phyloP scores from a whole-genome alignment of 1,140 invertebrate genomes.

The Dermatophagoides farinae region DNA sequence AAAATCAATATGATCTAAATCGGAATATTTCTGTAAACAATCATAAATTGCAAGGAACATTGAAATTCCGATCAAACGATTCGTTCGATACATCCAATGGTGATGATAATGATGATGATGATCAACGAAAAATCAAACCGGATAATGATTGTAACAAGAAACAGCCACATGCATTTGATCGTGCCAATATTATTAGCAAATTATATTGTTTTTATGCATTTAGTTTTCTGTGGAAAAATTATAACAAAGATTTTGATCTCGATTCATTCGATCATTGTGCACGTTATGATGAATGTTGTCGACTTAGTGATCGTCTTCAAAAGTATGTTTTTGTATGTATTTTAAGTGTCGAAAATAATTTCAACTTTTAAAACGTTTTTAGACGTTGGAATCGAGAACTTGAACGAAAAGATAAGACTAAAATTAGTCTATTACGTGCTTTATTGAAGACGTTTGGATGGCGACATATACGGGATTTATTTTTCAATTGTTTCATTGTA shows the following conservation, averaged over 20 bases:
- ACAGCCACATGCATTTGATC: background rate
- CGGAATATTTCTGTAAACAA: too few relatives aligned
- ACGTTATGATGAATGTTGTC: background rate
- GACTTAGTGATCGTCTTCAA: background rate
- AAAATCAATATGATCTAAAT: too few relatives aligned
- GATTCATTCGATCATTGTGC: background rate
- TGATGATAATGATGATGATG: too few relatives aligned
- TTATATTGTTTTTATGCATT: background rate
- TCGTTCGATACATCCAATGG: too few relatives aligned
- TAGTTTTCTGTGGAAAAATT: background rate
- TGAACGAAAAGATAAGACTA: background rate
- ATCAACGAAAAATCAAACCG: too few relatives aligned
- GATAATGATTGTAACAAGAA: too few relatives aligned
- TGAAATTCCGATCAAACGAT: too few relatives aligned
- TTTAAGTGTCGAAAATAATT: background rate
- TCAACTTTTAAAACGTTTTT: background rate
- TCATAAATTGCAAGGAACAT: too few relatives aligned
- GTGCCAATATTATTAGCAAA: background rate
- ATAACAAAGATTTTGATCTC: background rate
- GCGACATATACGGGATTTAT: background rate
- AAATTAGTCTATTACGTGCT: background rate
- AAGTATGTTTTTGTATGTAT: background rate
- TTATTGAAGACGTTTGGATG: background rate
- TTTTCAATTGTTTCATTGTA: background rate
- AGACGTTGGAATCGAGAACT: background rate